Evolutionary conservation across 2,113 vertebrate species (phyloP).

Genomic region (Columba livia): DNA sequence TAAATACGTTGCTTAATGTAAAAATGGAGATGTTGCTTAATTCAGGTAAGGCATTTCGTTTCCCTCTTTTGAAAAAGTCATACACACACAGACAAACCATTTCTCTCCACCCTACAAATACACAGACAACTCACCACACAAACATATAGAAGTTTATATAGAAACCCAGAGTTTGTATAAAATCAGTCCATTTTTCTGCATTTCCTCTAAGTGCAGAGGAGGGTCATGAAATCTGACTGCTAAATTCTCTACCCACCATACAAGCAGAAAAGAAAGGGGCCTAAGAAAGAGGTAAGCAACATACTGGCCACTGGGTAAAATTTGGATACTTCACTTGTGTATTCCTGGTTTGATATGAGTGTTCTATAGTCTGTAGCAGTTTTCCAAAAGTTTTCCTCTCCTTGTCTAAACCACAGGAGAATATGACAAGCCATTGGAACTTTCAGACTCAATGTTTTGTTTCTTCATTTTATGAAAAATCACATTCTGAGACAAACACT

Average conservation of each 20-base stretch:
- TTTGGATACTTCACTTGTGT: neutral
- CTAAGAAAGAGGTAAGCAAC: neutral
- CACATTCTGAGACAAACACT: neutral
- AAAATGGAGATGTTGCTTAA: neutral
- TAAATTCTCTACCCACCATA: neutral
- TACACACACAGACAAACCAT: neutral
- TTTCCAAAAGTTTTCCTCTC: neutral
- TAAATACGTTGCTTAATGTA: neutral
- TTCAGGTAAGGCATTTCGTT: neutral
- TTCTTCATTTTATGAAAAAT: neutral
- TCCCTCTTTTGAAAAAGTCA: neutral
- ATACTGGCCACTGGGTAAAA: neutral
- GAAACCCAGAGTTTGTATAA: neutral
- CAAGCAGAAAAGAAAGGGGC: neutral
- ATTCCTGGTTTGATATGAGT: neutral
- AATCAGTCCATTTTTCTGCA: neutral
- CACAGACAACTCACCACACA: neutral
- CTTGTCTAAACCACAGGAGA: neutral
- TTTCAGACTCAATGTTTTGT: neutral
- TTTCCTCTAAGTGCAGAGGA: neutral
- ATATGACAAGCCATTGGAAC: neutral
- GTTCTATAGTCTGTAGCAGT: neutral
- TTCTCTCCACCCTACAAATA: neutral
- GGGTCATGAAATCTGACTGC: neutral
- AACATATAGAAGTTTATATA: neutral